Evolutionary conservation across 2,797 vertebrate species (phyloP), one percentile per base, ranked within the genome.

Genomic region (Anas bahamensis): DNA sequence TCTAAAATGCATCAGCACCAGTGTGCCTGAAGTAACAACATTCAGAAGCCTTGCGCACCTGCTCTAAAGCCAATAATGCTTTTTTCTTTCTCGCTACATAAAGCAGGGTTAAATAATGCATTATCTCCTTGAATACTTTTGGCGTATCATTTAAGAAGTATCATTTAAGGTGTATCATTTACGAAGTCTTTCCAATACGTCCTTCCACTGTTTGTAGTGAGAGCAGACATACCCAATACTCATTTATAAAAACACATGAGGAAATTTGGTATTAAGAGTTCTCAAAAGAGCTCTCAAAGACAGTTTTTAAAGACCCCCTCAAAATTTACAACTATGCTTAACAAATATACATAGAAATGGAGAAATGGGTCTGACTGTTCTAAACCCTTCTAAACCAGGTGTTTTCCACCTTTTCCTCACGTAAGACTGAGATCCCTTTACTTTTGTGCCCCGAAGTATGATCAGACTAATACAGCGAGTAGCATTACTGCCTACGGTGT

Each of bases 381-480:
- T 21, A 63, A 56, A 6, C 26, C 2, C 2, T 63, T 21, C 39
- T 21, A 63, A 56, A 6, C 26, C 2, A 2, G 11, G 22, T 6
- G 2, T 7, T 76, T 77, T 56, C 18, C 39, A 59, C 29, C 13
- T 52, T 78, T 59, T 11, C n/a, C 39, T 66, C 66, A 17, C 8
- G 9, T 31, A 57, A 14, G 7, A 4, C 2, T 2, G 22, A 70
- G 15, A 69, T 28, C 11, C 8, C 15, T 59, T 52, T 56, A 12
- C 42, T 75, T 80, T 9, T 13, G 6, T 44, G 37, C 31, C 16
- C 13, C 17, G 29, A 1, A 1, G 9, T 24, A 26, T 28, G 41
- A 37, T 33, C 33, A 48, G 77, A 59, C 5, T 56, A n/a, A 33
- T 1, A 35, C 0, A 31, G 1, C 35, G 6, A 53, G 19, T 0